Evolutionary conservation across 2,113 vertebrate genomes (phyloP), one percentile per base, ranked within the genome.

Genomic region (Hippocampus barbouri): DNA sequence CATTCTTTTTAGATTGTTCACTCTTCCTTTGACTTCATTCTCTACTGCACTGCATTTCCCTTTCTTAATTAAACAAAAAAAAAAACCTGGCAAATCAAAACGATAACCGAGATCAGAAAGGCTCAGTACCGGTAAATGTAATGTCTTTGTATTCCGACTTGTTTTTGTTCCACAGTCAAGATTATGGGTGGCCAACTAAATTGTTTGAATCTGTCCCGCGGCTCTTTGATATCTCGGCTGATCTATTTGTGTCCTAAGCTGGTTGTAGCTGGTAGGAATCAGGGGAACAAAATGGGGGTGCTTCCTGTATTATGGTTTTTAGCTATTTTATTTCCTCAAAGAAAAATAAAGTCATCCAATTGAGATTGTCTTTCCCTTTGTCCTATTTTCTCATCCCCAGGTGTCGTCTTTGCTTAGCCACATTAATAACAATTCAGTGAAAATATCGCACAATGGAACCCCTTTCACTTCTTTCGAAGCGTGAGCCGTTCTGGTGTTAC

Each of bases 241-340:
- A 89, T 90, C 88, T 88, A 81, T 89, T 89, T 87, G 85, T 83
- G 85, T 88, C 83, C 76, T 86, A 85, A 88, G 85, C 84, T 85
- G 84, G 81, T 90, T 87, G 88, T 88, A 85, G 87, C 89, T 84
- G 18, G 79, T 79, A 79, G 85, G 80, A 87, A 87, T 85, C 77
- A 82, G 70, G 79, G 72, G 57, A 81, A 78, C 80, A 34, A 84
- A 87, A 79, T 78, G 63, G 85, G 85, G 86, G 81, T 75, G 83
- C 68, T 71, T 70, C 76, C 79, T 38, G 21, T 61, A 82, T 88
- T 89, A 87, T 89, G 80, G 84, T 89, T 89, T 83, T 82, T 38
- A 38, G 77, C 83, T 85, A 79, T 86, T 87, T 88, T 79, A 85
- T 89, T 79, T 70, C 68, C 78, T 74, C 61, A 70, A 73, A 74